phyloP scores from a whole-genome alignment of 1,140 invertebrate species.

The Trachelipus rathkii region DNA sequence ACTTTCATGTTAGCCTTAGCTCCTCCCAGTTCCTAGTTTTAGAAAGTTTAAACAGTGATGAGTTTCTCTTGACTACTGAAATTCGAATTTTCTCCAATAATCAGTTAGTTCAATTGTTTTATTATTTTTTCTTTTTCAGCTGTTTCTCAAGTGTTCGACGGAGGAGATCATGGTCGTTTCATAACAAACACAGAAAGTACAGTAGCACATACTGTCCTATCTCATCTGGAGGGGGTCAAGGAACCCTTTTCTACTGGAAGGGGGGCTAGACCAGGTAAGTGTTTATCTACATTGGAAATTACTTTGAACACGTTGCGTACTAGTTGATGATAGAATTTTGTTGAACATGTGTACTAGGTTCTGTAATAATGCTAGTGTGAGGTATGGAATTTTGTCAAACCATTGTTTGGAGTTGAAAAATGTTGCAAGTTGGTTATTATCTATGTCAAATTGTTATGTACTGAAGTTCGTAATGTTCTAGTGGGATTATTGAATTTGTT shows the following conservation, averaged over 20 bases:
- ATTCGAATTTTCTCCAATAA: too few species aligned
- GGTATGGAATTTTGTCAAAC: too few species aligned
- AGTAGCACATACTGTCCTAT: neutral
- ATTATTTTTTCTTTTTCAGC: neutral
- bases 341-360: too few species aligned
- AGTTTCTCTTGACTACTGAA: neutral
- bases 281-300: neutral
- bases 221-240: neutral
- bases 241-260: neutral
- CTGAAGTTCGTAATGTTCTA: too few species aligned
- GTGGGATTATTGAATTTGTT: too few species aligned
- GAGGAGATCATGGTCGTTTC: neutral
- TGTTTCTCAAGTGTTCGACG: neutral
- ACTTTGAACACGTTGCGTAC: too few species aligned
- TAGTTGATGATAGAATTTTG: too few species aligned
- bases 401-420: too few species aligned
- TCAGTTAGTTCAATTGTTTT: too few species aligned
- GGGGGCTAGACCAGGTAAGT: neutral
- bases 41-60: neutral
- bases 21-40: neutral
- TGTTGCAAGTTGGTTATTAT: too few species aligned
- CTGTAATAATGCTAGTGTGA: too few species aligned
- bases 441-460: too few species aligned
- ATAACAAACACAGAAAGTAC: neutral
- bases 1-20: neutral